A percentile compares a stretch with the other conserved stretches of the same genome.
Evolutionary conservation across 2,113 vertebrate genomes (phyloP).

Genomic region (Hippocampus barbouri): DNA sequence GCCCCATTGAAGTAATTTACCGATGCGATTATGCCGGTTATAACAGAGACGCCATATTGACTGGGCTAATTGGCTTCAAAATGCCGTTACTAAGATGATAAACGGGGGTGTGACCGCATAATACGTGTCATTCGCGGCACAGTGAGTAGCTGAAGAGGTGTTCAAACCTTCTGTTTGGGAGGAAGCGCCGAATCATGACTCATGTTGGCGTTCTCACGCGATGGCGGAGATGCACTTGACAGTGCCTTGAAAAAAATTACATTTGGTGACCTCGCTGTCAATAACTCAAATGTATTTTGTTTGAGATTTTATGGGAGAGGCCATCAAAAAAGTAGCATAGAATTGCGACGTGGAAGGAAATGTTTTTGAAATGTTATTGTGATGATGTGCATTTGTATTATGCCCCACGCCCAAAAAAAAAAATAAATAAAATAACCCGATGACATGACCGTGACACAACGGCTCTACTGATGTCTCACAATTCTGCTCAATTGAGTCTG

Average conservation of each 20-base stretch:
- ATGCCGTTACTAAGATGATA: conserved; percentile 39
- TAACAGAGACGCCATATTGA: conserved; percentile 53
- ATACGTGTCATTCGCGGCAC: conserved; percentile 41
- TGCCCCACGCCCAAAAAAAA: background rate
- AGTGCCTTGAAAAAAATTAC: no score
- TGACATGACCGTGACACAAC: background rate
- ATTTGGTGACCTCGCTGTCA: no score
- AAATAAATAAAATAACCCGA: background rate
- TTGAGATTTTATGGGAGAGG: no score
- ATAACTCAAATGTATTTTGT: no score
- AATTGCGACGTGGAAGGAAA: no score
- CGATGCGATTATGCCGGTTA: conserved; percentile 38
- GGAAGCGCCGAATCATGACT: conserved; percentile 25
- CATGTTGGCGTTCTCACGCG: background rate
- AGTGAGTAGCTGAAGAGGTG: conserved; percentile 27
- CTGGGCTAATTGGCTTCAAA: conserved; percentile 54
- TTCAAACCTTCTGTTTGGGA: conserved; percentile 35
- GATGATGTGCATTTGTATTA: no score
- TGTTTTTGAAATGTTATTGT: no score
- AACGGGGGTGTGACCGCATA: conserved; percentile 22
- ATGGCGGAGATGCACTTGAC: background rate
- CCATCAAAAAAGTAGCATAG: no score
- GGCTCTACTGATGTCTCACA: background rate
- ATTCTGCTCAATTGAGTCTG: background rate
- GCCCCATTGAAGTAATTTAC: conserved; percentile 33